Evolutionary conservation across 2,113 vertebrate species (phyloP), one percentile per base, ranked within the genome.

Genomic region (Prunella fulvescens): DNA sequence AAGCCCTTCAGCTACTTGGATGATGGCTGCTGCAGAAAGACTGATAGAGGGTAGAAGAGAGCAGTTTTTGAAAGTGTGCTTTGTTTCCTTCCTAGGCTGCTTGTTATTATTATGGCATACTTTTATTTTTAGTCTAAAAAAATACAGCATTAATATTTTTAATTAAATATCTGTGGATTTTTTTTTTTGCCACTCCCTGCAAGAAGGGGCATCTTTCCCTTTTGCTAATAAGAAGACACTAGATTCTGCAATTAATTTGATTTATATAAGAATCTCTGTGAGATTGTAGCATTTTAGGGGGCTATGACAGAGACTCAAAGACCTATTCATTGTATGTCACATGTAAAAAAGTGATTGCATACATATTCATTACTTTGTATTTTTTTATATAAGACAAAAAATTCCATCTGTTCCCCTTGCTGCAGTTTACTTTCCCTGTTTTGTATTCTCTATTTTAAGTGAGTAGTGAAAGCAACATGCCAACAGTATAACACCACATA

Each of bases 401-500:
- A 87, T 76, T 93, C 86, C 80, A 91, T 91, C 87, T 84, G 69
- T 84, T 48, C 53, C 25, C 16, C 24, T 86, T 9, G 7, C 40
- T 3, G 18, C 37, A 83, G 42, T 77, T 93, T 86, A 78, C 39
- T 71, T 77, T 88, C 39, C 58, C 54, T 77, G 39, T 44, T 85
- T 94, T 79, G 44, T 58, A 72, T 50, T 79, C 78, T 51, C 73
- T 91, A 76, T 96, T 92, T 93, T 85, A 93, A 92, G 91, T 0
- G 4, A 96, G 70, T 76, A 91, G 45, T 51, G 67, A 90, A 88
- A 90, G 50, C 56, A 90, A 70, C 62, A 78, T 37, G 70, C 62
- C 87, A 96, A 88, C 81, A 73, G 85, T 54, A 45, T 88, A 96
- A 93, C 69, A 76, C 92, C 53, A 77, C 81, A 95, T 79, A 95